Percentiles rank a stretch among this genome's conserved stretches.
Evolutionary conservation across 92 coral and sea anemone genomes (phyloP).

Genomic region (Virgularia gustaviana): DNA sequence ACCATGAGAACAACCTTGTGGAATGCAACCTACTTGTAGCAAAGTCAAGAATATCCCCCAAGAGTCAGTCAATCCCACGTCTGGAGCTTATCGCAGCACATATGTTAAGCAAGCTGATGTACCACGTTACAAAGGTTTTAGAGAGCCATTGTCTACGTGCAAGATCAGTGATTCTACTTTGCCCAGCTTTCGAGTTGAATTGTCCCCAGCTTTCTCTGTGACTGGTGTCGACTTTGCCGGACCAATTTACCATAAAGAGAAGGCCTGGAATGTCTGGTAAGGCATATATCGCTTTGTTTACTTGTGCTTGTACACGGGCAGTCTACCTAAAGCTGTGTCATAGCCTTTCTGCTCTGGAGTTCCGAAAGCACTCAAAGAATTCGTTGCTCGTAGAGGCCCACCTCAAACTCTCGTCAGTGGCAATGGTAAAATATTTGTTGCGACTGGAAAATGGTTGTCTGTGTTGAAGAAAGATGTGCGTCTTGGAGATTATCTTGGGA

Average conservation of each 20-base stretch:
- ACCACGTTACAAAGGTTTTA: too few species aligned
- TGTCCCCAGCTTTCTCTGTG: conserved; percentile 45
- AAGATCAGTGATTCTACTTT: not conserved
- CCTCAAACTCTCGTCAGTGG: conserved; percentile 45
- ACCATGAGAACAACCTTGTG: not conserved
- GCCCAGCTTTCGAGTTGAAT: conserved; percentile 41
- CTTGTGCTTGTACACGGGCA: conserved; percentile 51
- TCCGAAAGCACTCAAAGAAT: conserved; percentile 14
- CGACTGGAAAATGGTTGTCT: conserved; percentile 51
- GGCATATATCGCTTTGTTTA: conserved; percentile 48
- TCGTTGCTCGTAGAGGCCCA: conserved; percentile 48
- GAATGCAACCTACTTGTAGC: too few species aligned
- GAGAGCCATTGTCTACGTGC: not conserved
- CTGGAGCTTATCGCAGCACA: too few species aligned
- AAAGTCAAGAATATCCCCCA: too few species aligned
- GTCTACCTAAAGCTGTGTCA: conserved; percentile 46
- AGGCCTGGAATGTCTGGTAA: conserved; percentile 1
- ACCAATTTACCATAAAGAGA: conserved; percentile 40
- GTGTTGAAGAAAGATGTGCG: conserved; percentile 31
- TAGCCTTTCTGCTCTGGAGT: conserved; percentile 42
- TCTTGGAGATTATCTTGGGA: conserved; percentile 25
- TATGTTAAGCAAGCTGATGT: too few species aligned
- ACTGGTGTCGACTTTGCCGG: conserved; percentile 65
- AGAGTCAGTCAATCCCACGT: too few species aligned
- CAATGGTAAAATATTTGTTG: conserved; percentile 53